Conservation (phyloP, 2,113 vertebrate genomes). For the Oryzias celebensis region DNA sequence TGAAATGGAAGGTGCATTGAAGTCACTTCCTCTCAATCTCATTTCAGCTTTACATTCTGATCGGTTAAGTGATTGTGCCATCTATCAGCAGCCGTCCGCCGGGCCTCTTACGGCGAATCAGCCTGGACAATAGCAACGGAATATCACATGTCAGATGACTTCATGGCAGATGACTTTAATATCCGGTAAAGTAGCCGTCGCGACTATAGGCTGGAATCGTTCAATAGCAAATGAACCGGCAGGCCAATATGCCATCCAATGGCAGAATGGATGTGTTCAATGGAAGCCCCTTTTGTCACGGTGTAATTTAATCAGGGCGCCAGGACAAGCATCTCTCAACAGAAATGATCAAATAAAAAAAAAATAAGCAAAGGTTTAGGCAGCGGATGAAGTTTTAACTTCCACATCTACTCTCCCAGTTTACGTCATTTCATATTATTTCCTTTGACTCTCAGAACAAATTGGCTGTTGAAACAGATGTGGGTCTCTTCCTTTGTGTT, state of each 20-base stretch:
- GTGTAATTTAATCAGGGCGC: conserved; percentile 67
- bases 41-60: conserved; percentile 25
- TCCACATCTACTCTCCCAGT: conserved; percentile 50
- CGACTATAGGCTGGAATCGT: conserved; percentile 67
- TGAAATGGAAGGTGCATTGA: conserved; percentile 22
- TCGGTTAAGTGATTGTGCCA: conserved; percentile 46
- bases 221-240: conserved; percentile 71
- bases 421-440: conserved; percentile 43
- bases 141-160: conserved; percentile 67
- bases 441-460: conserved; percentile 37
- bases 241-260: conserved; percentile 67
- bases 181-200: conserved; percentile 65
- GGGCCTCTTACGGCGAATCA: conserved; percentile 47
- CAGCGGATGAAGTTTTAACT: conserved; percentile 63
- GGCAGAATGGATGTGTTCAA: conserved; percentile 70
- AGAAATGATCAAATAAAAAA: conserved; percentile 55
- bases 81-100: conserved; percentile 58
- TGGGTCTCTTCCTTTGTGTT: conserved; percentile 36
- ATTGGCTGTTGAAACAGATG: conserved; percentile 39
- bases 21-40: conserved; percentile 12
- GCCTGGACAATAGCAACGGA: conserved; percentile 51
- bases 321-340: conserved; percentile 71
- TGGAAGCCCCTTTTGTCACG: conserved; percentile 64
- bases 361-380: conserved; percentile 52
- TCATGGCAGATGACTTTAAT: conserved; percentile 78